phyloP scores from a whole-genome alignment of 1,140 invertebrate species.

The Caenorhabditis inopinata region DNA sequence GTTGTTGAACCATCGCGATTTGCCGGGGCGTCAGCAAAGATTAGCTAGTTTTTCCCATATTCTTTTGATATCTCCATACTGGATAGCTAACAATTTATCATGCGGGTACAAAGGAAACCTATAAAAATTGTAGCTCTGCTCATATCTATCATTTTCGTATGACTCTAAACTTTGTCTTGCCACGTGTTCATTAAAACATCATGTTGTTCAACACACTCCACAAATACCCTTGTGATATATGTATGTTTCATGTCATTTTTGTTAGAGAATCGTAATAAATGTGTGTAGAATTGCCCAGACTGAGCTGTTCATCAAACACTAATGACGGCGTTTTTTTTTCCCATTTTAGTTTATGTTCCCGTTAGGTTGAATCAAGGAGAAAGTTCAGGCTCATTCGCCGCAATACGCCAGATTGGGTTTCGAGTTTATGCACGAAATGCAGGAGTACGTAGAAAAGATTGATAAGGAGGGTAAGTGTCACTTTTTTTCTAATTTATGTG shows the following conservation, averaged over 20 bases:
- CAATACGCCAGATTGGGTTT: conserved; percentile 87
- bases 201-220: neutral
- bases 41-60: no score
- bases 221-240: conserved; percentile 26
- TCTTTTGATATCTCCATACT: no score
- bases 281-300: no score
- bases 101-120: neutral
- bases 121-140: neutral
- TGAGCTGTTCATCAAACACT: no score
- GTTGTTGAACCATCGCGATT: no score
- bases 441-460: conserved; percentile 69
- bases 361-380: no score
- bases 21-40: no score
- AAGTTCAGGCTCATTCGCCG: conserved; percentile 78
- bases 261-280: no score
- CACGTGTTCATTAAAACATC: conserved; percentile 6
- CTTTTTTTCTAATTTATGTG: no score
- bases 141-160: neutral
- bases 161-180: conserved; percentile 15
- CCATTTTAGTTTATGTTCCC: no score
- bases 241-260: conserved; percentile 49
- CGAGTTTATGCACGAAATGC: conserved; percentile 95
- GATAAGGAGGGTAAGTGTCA: conserved; percentile 32
- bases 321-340: no score
- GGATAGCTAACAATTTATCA: neutral